A percentile compares a stretch with the other conserved stretches of the same genome.
Evolutionary conservation across 1,140 invertebrate genomes (phyloP).

Genomic region (Zaprionus kolodkinae): DNA sequence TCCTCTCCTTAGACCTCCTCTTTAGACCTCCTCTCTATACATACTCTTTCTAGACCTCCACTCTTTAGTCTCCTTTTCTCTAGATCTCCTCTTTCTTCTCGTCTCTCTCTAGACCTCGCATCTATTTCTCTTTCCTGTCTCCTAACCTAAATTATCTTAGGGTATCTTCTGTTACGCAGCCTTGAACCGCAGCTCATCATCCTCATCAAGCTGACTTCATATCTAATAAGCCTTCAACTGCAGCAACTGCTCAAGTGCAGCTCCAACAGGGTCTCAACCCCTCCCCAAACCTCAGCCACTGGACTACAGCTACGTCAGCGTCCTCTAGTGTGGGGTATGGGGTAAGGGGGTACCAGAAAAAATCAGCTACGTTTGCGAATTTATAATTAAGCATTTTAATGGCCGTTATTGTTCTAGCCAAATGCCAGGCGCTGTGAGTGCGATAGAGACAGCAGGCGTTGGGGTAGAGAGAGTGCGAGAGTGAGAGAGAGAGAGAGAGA

Average conservation of each 20-base stretch:
- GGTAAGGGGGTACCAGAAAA: slow-evolving; percentile 32
- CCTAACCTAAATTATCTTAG: slow-evolving; percentile 3
- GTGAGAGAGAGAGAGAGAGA: slow-evolving; percentile 1
- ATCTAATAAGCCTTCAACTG: slow-evolving; percentile 48
- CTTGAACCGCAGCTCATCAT: not conserved
- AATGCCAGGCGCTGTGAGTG: slow-evolving; percentile 26
- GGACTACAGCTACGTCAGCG: slow-evolving; percentile 28
- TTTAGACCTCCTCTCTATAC: no score
- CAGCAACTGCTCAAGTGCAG: slow-evolving; percentile 47
- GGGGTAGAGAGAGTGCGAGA: not conserved
- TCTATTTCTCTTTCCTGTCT: not conserved
- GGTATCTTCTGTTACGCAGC: slow-evolving; percentile 3
- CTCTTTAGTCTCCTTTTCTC: no score
- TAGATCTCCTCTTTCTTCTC: no score
- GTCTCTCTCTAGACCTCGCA: no score
- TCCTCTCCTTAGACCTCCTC: not conserved
- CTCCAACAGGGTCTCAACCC: not conserved
- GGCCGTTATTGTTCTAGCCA: slow-evolving; percentile 79
- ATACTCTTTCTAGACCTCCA: no score
- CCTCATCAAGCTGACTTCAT: not conserved
- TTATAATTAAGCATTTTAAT: slow-evolving; percentile 83
- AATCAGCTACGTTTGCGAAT: slow-evolving; percentile 80
- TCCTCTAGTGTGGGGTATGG: not conserved
- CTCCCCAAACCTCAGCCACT: not conserved
- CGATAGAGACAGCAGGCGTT: slow-evolving; percentile 13